Evolutionary conservation across 2,797 vertebrate species (phyloP).

Genomic region (Meriones psammophilus): DNA sequence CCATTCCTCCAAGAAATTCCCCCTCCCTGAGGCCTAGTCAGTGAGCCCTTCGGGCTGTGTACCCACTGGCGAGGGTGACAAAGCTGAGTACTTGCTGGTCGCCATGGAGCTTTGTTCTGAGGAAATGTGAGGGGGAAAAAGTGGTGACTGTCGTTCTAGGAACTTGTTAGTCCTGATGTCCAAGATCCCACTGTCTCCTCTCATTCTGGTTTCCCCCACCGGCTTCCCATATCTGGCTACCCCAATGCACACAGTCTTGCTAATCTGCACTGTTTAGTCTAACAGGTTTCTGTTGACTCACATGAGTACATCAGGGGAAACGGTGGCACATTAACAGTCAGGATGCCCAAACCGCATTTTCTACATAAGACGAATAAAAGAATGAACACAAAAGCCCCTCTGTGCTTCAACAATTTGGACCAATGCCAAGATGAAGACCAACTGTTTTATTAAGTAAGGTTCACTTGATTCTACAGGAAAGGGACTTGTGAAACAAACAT

Average conservation of each 20-base stretch:
- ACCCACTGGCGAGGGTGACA: neutral
- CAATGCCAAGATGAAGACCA: slow-evolving; percentile 53
- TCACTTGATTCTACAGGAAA: slow-evolving; percentile 27
- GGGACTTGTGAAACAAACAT: neutral
- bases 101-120: neutral
- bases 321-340: slow-evolving; percentile 5
- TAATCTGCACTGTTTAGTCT: slow-evolving; percentile 47
- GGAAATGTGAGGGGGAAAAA: neutral
- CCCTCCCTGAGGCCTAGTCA: neutral
- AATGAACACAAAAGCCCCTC: neutral
- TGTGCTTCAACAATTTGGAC: slow-evolving; percentile 13
- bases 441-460: slow-evolving; percentile 7
- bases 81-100: neutral
- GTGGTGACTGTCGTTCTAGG: neutral
- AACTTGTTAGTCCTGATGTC: slow-evolving; percentile 2
- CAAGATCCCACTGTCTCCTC: neutral
- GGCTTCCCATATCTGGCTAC: neutral
- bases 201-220: neutral
- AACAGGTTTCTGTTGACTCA: slow-evolving; percentile 66
- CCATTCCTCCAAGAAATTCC: neutral
- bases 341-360: slow-evolving; percentile 56
- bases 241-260: neutral
- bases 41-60: neutral
- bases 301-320: slow-evolving; percentile 10
- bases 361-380: slow-evolving; percentile 55